Evolutionary conservation across 2,113 vertebrate genomes (phyloP).

Genomic region (Catharus fuscescens): DNA sequence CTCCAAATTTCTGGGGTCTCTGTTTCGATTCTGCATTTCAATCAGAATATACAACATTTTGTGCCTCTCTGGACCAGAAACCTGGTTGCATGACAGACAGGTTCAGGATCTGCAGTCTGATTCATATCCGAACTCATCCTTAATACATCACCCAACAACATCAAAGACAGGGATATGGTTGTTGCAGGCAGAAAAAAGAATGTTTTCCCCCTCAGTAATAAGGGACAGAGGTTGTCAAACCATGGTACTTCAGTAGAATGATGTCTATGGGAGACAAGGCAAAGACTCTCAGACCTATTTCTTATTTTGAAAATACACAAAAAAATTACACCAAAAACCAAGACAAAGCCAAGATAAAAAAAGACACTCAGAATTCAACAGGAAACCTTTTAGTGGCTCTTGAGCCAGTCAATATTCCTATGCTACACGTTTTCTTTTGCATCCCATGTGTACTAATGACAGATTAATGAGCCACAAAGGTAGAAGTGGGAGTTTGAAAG

Average conservation of each 20-base stretch:
- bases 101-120: not conserved
- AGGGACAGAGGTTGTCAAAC: not conserved
- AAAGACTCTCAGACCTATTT: not conserved
- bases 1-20: not conserved
- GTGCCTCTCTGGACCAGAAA: not conserved
- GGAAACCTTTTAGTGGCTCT: conserved; percentile 17
- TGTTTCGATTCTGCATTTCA: not conserved
- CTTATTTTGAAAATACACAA: not conserved
- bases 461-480: conserved; percentile 51
- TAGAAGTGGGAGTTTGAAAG: conserved; percentile 65
- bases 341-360: not conserved
- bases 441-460: conserved; percentile 42
- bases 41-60: not conserved
- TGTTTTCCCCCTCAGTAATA: not conserved
- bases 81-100: fast-evolving
- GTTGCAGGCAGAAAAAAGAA: not conserved
- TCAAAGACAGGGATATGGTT: not conserved
- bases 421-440: not conserved
- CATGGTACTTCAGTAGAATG: not conserved
- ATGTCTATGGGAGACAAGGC: not conserved
- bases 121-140: not conserved
- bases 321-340: not conserved
- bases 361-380: not conserved
- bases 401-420: conserved; percentile 13
- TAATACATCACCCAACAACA: not conserved